Conservation (phyloP, 1,140 invertebrate genomes). For the Drosophila pseudoananassae region DNA sequence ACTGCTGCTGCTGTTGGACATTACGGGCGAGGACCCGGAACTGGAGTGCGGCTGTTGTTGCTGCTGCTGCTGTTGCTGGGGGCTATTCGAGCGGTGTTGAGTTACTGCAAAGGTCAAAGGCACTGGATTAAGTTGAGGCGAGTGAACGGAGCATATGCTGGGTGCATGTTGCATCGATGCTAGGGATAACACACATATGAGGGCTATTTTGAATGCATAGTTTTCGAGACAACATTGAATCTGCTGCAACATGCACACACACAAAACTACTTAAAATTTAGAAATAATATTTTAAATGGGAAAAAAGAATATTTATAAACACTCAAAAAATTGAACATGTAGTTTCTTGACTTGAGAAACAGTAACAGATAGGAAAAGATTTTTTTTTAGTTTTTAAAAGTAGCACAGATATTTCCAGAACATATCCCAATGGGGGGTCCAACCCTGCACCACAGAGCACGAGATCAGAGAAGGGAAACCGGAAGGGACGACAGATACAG, state of each 20-base stretch:
- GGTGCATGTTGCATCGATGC: conserved; percentile 47
- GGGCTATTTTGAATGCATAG: conserved; percentile 26
- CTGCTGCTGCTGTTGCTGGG: conserved; percentile 66
- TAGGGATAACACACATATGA: conserved; percentile 12
- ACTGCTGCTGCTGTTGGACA: conserved; percentile 84
- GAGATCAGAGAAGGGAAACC: neutral
- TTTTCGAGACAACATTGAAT: conserved; percentile 35
- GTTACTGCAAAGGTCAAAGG: conserved; percentile 73
- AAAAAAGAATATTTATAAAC: conserved; percentile 13
- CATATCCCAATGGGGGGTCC: neutral
- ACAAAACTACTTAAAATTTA: conserved; percentile 35
- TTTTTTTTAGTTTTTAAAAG: neutral
- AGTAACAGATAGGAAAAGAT: neutral
- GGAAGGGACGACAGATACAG: neutral
- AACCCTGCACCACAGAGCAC: conserved; percentile 1
- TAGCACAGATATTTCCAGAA: conserved; percentile 2
- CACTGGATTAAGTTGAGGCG: conserved; percentile 13
- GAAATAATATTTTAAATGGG: neutral
- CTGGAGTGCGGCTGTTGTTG: conserved; percentile 77
- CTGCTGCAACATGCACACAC: conserved; percentile 63
- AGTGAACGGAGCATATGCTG: conserved; percentile 33
- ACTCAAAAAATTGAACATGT: neutral
- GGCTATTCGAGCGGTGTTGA: conserved; percentile 84
- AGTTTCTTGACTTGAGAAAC: neutral
- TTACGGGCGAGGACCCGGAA: conserved; percentile 83